Evolutionary conservation across 2,888 invertebrate species (phyloP).

Genomic region (Philereme transversata): DNA sequence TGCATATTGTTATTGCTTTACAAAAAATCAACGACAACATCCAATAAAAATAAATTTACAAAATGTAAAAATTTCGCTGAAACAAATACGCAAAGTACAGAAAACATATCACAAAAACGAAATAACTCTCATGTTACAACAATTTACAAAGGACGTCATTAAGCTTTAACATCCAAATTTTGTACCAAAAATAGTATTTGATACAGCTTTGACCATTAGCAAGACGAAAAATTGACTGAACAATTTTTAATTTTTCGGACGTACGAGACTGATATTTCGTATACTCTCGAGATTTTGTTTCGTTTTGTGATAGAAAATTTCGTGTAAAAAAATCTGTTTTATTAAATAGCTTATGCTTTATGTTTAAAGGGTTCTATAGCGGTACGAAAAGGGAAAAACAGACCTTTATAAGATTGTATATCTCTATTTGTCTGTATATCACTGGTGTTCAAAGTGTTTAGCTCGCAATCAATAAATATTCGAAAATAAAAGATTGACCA

Average conservation of each 20-base stretch:
- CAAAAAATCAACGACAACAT: neutral
- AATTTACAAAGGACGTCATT: conserved; percentile 19
- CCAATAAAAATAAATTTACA: neutral
- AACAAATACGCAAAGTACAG: neutral
- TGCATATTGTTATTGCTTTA: neutral
- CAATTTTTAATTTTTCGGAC: conserved; percentile 1
- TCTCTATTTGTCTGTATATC: too few species aligned
- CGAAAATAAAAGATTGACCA: too few species aligned
- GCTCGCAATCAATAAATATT: too few species aligned
- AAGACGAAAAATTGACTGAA: conserved; percentile 1
- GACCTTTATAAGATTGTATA: too few species aligned
- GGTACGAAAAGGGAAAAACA: too few species aligned
- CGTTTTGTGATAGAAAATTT: too few species aligned
- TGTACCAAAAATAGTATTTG: conserved; percentile 14
- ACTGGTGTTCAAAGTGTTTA: too few species aligned
- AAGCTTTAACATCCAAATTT: conserved; percentile 15
- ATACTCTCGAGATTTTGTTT: too few species aligned
- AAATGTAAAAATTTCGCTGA: conserved; percentile 2
- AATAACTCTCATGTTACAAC: conserved; percentile 14
- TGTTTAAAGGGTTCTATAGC: too few species aligned
- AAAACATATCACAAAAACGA: conserved; percentile 8
- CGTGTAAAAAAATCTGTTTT: too few species aligned
- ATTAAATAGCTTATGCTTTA: too few species aligned
- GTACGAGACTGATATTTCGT: too few species aligned
- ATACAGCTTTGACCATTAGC: conserved; percentile 5